Evolutionary conservation across 2,113 vertebrate species (phyloP), one percentile per base, ranked within the genome.

Genomic region (Nycticorax nycticorax): DNA sequence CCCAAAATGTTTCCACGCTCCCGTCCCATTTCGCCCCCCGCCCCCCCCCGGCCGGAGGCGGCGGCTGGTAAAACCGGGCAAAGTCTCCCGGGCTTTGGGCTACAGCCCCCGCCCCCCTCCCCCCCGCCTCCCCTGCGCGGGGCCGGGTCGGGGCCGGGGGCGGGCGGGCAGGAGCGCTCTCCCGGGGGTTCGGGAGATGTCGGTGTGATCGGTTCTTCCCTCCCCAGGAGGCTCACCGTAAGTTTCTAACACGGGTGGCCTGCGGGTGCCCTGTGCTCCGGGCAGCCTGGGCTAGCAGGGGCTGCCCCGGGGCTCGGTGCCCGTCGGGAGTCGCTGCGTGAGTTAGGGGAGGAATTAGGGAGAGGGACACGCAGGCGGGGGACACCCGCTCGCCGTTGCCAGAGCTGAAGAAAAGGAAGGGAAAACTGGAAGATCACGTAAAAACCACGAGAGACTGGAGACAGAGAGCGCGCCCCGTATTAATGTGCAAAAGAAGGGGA

Each of bases 401-500:
- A 67, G 35, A 74, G 48, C 14, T 33, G 68, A 57, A 78, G 59
- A 62, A 89, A 81, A 43, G 7, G 37, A 63, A 85, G 37, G 30
- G 35, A 23, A 90, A 95, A 78, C 43, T 19, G 72, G 43, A 89
- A 71, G 20, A 72, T 32, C 24, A 7, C 1, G 3, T 53, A 56
- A 85, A 72, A 91, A 43, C 45, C 5, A 14, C 3, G 28, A 68
- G 50, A 55, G 55, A 16, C 6, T 55, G 63, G 7, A 22, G n/a
- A 16, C 14, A 4, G 8, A 45, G 39, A 74, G 26, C 2, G 7
- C 0, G 1, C 9, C 16, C 63, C 15, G n/a, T 28, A 43, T 14
- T 86, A 53, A 22, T 28, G 50, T 59, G 55, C 14, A 37, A 56
- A 88, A 80, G 50, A 62, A 76, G 7, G 32, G 43, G 47, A 33